Evolutionary conservation across 2,113 vertebrate species (phyloP).

Genomic region (Ariopsis seemanni): DNA sequence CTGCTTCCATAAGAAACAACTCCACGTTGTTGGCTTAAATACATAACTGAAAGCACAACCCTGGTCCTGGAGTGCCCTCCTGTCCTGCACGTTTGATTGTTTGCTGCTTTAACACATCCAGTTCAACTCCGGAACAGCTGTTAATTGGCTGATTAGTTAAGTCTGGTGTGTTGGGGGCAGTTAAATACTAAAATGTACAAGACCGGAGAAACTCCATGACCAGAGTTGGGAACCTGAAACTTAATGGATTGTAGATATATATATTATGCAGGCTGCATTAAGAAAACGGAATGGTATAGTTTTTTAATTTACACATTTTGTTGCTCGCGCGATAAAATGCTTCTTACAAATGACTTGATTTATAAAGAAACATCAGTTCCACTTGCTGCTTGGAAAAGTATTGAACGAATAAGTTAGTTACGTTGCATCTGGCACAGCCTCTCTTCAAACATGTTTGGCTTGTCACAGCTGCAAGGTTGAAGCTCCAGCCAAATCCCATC

Average conservation of each 20-base stretch:
- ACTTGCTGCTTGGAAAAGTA: neutral
- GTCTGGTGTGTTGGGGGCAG: neutral
- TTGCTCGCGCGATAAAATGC: neutral
- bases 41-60: neutral
- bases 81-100: neutral
- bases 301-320: neutral
- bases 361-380: neutral
- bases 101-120: neutral
- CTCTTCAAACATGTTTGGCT: neutral
- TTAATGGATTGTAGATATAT: too few relatives aligned
- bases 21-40: neutral
- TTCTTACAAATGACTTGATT: neutral
- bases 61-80: neutral
- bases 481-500: neutral
- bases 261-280: neutral
- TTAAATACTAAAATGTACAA: neutral
- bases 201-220: neutral
- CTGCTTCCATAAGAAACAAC: neutral
- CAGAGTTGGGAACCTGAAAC: neutral
- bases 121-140: neutral
- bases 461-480: constrained; percentile 7
- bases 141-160: neutral
- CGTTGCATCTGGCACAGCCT: neutral
- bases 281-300: neutral
- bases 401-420: neutral